These are phyloP conservation scores for Huso huso DNA, from an alignment of 2,797 vertebrate genomes.

Conservation along the genomic window DNA sequence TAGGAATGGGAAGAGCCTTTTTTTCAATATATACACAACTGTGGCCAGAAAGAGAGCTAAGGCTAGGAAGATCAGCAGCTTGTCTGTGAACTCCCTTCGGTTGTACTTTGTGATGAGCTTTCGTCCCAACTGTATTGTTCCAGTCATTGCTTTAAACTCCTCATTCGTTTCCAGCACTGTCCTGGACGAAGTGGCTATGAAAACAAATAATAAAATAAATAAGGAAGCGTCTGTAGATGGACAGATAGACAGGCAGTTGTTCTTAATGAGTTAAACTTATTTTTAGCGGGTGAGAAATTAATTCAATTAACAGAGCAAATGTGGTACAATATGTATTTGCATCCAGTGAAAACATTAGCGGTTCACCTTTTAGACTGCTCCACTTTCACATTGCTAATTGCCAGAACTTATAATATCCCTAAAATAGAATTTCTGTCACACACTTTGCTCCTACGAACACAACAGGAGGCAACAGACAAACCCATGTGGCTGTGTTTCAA, in stretches of 20 bases:
- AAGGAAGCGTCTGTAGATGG: no score
- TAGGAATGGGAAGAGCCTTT: conserved; percentile 88
- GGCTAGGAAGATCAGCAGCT: conserved; percentile 91
- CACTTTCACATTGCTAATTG: background rate
- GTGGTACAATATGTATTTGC: no score
- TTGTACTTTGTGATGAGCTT: conserved; percentile 98
- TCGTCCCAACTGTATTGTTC: conserved; percentile 87
- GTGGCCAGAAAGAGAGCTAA: conserved; percentile 88
- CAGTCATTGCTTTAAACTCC: conserved; percentile 94
- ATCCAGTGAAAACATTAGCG: background rate
- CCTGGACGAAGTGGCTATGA: conserved; percentile 77
- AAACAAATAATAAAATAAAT: conserved; percentile 12
- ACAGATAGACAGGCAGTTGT: no score
- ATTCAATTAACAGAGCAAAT: no score
- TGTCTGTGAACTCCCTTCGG: conserved; percentile 87
- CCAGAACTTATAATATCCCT: no score
- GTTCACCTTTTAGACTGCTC: background rate
- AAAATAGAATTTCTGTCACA: no score
- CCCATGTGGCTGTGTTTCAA: no score
- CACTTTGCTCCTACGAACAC: no score
- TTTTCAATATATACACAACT: conserved; percentile 91
- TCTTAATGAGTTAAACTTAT: no score
- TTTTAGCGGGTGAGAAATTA: no score
- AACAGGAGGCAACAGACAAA: background rate
- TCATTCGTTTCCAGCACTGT: conserved; percentile 90